These are phyloP conservation scores for Chroicocephalus ridibundus DNA, from an alignment of 2,113 vertebrate species.

Conservation along the genomic window DNA sequence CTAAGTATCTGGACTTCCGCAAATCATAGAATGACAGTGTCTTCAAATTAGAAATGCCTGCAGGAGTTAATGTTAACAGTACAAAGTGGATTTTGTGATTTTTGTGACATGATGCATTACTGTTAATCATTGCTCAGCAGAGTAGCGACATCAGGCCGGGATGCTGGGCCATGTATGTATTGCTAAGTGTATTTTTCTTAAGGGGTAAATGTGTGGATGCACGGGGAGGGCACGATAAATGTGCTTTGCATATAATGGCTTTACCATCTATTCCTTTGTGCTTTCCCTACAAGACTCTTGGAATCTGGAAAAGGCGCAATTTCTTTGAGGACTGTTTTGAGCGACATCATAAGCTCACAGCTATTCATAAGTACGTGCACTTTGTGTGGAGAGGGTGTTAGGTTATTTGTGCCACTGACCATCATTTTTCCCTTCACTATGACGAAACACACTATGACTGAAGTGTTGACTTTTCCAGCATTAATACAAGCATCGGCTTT, in stretches of 20 bases:
- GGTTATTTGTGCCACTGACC: neutral
- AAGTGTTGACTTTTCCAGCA: neutral
- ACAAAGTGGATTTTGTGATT: neutral
- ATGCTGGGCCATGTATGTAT: rapidly evolving
- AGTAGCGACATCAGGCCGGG: neutral
- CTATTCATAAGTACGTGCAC: neutral
- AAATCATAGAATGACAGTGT: neutral
- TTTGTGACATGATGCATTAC: neutral
- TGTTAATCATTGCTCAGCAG: neutral
- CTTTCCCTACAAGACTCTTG: neutral
- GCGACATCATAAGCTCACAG: neutral
- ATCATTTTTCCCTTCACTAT: neutral
- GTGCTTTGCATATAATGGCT: neutral
- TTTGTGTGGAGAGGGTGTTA: neutral
- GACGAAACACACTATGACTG: neutral
- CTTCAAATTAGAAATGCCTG: neutral
- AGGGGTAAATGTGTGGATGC: neutral
- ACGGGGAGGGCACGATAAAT: neutral
- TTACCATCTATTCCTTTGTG: neutral
- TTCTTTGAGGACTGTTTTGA: neutral
- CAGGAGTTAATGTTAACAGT: neutral
- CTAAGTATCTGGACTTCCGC: neutral
- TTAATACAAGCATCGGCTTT: neutral
- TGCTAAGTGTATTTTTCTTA: neutral
- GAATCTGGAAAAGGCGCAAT: neutral